These are phyloP conservation scores for Steatornis caripensis DNA, from an alignment of 2,113 vertebrate genomes.

Conservation along the genomic window DNA sequence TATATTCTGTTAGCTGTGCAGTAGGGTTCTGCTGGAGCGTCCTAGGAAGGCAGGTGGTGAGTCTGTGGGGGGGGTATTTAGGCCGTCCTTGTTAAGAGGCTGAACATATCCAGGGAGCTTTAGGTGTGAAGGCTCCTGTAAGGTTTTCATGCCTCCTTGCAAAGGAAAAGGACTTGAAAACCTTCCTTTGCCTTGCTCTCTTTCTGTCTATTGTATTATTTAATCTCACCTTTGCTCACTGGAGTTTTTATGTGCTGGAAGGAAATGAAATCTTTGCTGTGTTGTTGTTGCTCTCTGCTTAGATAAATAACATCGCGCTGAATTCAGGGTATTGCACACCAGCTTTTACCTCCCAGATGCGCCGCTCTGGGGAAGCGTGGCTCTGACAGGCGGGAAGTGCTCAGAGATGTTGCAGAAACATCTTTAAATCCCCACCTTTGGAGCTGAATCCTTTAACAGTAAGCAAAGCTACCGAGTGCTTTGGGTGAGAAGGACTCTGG, in stretches of 20 bases:
- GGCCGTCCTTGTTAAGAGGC: not conserved
- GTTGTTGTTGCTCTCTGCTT: not conserved
- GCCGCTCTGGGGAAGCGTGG: accelerated
- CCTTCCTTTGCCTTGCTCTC: not conserved
- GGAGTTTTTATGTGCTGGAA: not conserved
- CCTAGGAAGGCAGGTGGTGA: not conserved
- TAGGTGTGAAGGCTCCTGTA: not conserved
- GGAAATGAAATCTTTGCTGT: constrained; percentile 39
- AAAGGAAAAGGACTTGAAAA: not conserved
- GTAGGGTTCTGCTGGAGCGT: not conserved
- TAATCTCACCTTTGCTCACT: not conserved
- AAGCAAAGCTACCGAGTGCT: not conserved
- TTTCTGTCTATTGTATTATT: constrained; percentile 14
- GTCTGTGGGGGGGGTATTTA: not conserved
- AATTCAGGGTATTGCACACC: not conserved
- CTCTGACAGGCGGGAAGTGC: not conserved
- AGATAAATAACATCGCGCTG: not conserved
- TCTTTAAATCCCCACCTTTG: not conserved
- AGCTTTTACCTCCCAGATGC: not conserved
- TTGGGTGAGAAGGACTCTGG: not conserved
- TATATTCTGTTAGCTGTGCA: not conserved
- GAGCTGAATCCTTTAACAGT: not conserved
- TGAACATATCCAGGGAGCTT: not conserved
- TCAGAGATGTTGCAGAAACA: not conserved
- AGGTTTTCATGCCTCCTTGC: not conserved